Conservation (phyloP, 2,888 invertebrate genomes). For the Choristoneura rosaceana region DNA sequence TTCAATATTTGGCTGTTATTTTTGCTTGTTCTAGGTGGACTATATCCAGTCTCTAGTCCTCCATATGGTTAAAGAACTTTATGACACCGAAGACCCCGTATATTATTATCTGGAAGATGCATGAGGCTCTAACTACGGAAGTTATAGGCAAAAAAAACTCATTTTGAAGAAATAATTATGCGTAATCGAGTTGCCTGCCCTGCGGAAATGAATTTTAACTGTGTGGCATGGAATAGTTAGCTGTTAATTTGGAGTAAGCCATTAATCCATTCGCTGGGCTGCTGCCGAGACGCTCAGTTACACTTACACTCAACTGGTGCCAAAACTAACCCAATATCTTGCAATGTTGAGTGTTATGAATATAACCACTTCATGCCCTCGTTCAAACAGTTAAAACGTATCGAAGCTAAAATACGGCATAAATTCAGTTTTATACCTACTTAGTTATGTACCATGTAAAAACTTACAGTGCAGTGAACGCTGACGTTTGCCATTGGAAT, state of each 20-base stretch:
- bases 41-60: constrained; percentile 90
- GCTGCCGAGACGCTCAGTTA: constrained; percentile 22
- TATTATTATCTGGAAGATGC: constrained; percentile 72
- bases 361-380: constrained; percentile 38
- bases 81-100: constrained; percentile 80
- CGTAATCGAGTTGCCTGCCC: background rate
- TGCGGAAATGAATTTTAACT: background rate
- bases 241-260: constrained; percentile 25
- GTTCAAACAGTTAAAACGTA: constrained; percentile 25
- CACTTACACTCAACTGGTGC: constrained; percentile 29
- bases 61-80: constrained; percentile 82
- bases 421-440: constrained; percentile 1
- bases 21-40: constrained; percentile 87
- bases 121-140: background rate
- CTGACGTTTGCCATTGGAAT: background rate
- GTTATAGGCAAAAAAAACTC: background rate
- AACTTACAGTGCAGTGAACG: background rate
- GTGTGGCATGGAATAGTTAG: background rate
- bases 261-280: constrained; percentile 27
- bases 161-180: background rate
- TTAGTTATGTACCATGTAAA: constrained; percentile 1
- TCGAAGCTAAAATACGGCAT: constrained; percentile 16
- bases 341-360: constrained; percentile 30
- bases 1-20: background rate
- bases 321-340: constrained; percentile 35